Evolutionary conservation across 2,113 vertebrate genomes (phyloP), one percentile per base, ranked within the genome.

Genomic region (Psittacula cyanocephala): DNA sequence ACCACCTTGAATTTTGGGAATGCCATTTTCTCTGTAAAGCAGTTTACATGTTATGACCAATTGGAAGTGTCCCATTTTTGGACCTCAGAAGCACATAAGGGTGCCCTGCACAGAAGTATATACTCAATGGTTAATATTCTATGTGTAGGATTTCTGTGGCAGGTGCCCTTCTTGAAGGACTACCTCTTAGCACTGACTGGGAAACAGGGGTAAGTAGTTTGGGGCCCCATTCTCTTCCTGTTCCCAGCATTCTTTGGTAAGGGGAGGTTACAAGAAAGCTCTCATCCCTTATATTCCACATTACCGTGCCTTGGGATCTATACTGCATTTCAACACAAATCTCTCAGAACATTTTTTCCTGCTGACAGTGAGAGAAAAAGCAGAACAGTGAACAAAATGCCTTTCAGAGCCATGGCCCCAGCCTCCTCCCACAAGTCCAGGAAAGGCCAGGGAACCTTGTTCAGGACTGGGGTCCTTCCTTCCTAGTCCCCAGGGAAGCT

Each of bases 281-380:
- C 37, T 88, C 88, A 89, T 59, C 43, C 65, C 22, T 27, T 70
- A 47, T 74, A 90, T 94, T 94, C 77, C 59, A 49, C 70, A 80
- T 84, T 88, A 88, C 31, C n/a, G 20, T 74, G 86, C 33, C 67
- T 87, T 71, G 68, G 75, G 90, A 93, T 77, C 89, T 89, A 41
- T 79, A 91, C 39, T 91, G 83, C 37, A 55, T 75, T 91, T 83
- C 77, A 95, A 79, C 49, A 87, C 77, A 87, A 82, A 91, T 93
- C 86, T 94, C 90, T 65, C 70, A 76, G 75, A 91, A 92, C 9
- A 3, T 14, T 81, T 92, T 81, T 89, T 97, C 77, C 63, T 93
- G 53, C 67, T 96, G 89, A 96, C 81, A 94, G 57, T 2, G 6
- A 91, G 83, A 88, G 69, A 72, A 92, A 93, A 94, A 93, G 29